A percentile compares a stretch with the other conserved stretches of the same genome.
Evolutionary conservation across 2,888 invertebrate species (phyloP).

Genomic region (Crematogaster levior): DNA sequence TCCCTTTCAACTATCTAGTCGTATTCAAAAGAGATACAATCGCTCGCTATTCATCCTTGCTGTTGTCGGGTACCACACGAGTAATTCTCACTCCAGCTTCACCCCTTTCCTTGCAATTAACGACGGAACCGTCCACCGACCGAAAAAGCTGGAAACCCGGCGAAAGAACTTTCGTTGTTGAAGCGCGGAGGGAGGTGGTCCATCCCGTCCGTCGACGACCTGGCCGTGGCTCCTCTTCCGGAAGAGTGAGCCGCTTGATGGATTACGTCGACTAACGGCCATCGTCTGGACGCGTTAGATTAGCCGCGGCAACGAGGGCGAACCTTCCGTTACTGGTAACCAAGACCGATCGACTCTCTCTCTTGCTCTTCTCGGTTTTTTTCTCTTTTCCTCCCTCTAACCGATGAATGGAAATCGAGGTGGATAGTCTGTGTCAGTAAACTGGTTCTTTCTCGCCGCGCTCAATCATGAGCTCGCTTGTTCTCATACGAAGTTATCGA

Average conservation of each 20-base stretch:
- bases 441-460: constrained; percentile 52
- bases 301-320: constrained; percentile 51
- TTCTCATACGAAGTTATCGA: constrained; percentile 45
- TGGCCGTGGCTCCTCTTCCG: constrained; percentile 50
- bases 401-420: constrained; percentile 54
- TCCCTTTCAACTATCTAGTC: neutral
- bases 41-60: neutral
- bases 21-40: constrained; percentile 9
- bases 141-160: constrained; percentile 51
- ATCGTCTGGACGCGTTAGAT: constrained; percentile 54
- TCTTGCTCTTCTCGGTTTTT: neutral
- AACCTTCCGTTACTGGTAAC: constrained; percentile 46
- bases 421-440: constrained; percentile 49
- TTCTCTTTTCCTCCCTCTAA: neutral
- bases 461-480: constrained; percentile 49
- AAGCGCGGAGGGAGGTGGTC: constrained; percentile 42
- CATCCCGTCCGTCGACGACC: constrained; percentile 47
- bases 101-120: constrained; percentile 48
- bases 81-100: constrained; percentile 26
- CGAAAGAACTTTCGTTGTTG: constrained; percentile 44
- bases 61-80: constrained; percentile 30
- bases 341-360: constrained; percentile 43
- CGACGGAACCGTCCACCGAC: constrained; percentile 46
- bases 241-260: constrained; percentile 52
- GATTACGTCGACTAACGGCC: constrained; percentile 54